These are phyloP conservation scores for Siderastrea siderea DNA, from an alignment of 92 coral and sea anemone genomes.

Conservation along the genomic window DNA sequence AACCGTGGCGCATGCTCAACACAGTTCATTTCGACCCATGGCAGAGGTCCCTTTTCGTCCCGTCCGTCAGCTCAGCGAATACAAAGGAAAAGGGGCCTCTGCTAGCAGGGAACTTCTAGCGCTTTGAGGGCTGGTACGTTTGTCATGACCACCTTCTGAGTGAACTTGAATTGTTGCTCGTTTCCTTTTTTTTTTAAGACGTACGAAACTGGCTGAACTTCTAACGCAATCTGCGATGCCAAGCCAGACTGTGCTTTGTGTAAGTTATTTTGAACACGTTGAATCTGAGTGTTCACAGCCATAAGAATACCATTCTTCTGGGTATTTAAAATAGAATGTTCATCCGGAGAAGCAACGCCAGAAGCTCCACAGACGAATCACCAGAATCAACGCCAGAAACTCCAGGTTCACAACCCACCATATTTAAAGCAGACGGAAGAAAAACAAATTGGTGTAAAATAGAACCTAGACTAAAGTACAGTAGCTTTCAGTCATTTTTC, in stretches of 20 bases:
- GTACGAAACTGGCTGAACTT: constrained; percentile 32
- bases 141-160: constrained; percentile 36
- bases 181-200: constrained; percentile 56
- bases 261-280: constrained; percentile 21
- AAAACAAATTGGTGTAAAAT: too few species aligned
- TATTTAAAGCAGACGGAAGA: too few species aligned
- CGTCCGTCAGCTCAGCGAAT: too few species aligned
- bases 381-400: too few species aligned
- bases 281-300: constrained; percentile 38
- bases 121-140: constrained; percentile 36
- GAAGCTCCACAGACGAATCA: too few species aligned
- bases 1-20: too few species aligned
- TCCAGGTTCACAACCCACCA: too few species aligned
- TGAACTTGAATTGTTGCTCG: constrained; percentile 57
- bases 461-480: too few species aligned
- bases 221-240: constrained; percentile 32
- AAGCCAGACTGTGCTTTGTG: constrained; percentile 37
- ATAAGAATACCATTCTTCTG: constrained; percentile 47
- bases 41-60: too few species aligned
- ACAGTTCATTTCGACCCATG: too few species aligned
- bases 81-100: too few species aligned
- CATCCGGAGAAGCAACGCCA: too few species aligned
- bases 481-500: not conserved
- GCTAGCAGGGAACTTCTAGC: constrained; percentile 16
- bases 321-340: not conserved